Evolutionary conservation across 2,797 vertebrate species (phyloP).

Genomic region (Pelochelys cantorii): DNA sequence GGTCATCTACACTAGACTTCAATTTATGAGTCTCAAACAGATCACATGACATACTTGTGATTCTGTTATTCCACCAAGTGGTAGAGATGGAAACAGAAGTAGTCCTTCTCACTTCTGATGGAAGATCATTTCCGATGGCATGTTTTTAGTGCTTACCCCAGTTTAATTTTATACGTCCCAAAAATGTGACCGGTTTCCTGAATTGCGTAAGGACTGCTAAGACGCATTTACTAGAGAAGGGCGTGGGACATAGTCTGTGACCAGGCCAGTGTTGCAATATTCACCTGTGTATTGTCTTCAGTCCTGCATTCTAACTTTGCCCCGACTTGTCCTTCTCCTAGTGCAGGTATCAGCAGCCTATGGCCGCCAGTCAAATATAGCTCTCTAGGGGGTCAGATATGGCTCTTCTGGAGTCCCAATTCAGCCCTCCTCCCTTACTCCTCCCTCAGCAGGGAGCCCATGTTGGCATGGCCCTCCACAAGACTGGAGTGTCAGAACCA

Average conservation of each 20-base stretch:
- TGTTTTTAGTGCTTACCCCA: accelerated
- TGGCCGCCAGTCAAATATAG: too few species aligned
- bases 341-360: too few species aligned
- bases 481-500: too few species aligned
- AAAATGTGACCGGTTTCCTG: background rate
- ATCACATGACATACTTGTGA: background rate
- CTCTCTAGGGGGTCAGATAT: too few species aligned
- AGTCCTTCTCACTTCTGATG: accelerated
- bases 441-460: too few species aligned
- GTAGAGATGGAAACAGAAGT: background rate
- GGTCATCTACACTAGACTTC: background rate
- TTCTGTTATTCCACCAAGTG: background rate
- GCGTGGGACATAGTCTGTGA: too few species aligned
- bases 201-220: background rate
- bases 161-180: background rate
- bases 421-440: too few species aligned
- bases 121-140: background rate
- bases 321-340: background rate
- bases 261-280: background rate
- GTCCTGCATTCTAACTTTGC: background rate
- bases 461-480: too few species aligned
- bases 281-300: background rate
- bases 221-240: too few species aligned
- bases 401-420: too few species aligned
- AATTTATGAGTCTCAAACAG: background rate